These are phyloP conservation scores for Bombus fervidus DNA, from an alignment of 1,140 invertebrate genomes.

Conservation along the genomic window DNA sequence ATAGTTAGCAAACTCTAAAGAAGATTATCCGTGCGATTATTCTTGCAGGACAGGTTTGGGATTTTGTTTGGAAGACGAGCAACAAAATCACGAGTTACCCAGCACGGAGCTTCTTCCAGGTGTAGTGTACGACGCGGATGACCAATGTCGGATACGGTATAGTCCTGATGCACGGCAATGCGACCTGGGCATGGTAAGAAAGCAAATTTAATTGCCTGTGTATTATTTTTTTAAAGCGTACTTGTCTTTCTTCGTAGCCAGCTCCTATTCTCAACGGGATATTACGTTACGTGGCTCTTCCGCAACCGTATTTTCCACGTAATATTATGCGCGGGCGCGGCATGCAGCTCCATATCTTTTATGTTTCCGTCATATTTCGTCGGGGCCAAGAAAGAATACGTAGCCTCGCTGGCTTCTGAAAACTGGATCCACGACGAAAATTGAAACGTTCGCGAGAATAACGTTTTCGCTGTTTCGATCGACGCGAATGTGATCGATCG, in stretches of 20 bases:
- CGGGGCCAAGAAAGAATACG: background rate
- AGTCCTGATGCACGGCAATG: slow-evolving; percentile 54
- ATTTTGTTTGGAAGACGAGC: slow-evolving; percentile 48
- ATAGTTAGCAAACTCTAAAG: background rate
- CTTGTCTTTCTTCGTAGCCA: too few relatives aligned
- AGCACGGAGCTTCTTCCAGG: slow-evolving; percentile 79
- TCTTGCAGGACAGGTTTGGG: slow-evolving; percentile 44
- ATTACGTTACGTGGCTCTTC: slow-evolving; percentile 24
- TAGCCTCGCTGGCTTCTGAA: too few relatives aligned
- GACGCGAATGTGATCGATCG: background rate
- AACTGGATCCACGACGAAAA: background rate
- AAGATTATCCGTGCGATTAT: background rate
- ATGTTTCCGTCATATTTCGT: slow-evolving; percentile 37
- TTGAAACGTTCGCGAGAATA: background rate
- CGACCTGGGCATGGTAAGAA: slow-evolving; percentile 46
- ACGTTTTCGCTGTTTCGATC: background rate
- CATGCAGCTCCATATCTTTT: background rate
- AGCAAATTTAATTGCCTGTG: background rate
- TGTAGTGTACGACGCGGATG: slow-evolving; percentile 84
- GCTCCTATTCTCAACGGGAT: background rate
- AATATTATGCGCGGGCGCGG: slow-evolving; percentile 15
- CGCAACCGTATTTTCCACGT: slow-evolving; percentile 12
- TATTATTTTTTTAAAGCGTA: background rate
- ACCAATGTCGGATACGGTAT: slow-evolving; percentile 83
- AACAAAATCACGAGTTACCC: slow-evolving; percentile 65